Conservation (phyloP, 1,140 invertebrate species). For the Pygmarrhopalites habei region DNA sequence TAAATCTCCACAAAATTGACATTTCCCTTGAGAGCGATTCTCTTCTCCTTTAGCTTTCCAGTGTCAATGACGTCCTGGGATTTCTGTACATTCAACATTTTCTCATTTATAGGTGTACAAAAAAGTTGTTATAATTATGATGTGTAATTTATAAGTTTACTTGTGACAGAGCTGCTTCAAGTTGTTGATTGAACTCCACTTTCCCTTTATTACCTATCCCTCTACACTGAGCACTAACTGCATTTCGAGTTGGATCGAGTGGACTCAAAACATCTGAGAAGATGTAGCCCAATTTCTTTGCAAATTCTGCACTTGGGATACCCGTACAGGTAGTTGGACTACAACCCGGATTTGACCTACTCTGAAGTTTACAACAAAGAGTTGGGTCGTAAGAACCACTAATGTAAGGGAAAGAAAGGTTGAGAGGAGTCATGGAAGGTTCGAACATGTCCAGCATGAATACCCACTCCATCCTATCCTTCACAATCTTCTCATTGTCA, state of each 20-base stretch:
- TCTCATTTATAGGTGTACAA: not conserved
- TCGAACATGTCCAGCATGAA: constrained; percentile 30
- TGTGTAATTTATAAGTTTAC: no score
- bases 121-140: no score
- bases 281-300: constrained; percentile 27
- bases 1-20: constrained; percentile 21
- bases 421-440: constrained; percentile 4
- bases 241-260: no score
- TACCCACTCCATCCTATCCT: constrained; percentile 35
- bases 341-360: not conserved
- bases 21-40: not conserved
- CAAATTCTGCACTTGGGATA: constrained; percentile 18
- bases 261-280: constrained; percentile 15
- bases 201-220: not conserved
- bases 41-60: not conserved
- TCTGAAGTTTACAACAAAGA: constrained; percentile 28
- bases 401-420: constrained; percentile 33
- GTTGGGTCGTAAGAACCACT: constrained; percentile 19
- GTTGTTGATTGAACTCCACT: no score
- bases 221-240: not conserved
- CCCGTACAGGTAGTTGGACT: constrained; percentile 4
- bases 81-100: constrained; percentile 19
- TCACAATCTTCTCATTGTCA: constrained; percentile 15
- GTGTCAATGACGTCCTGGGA: constrained; percentile 1
- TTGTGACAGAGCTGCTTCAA: no score